Base-by-base conservation (phyloP, 2,888 invertebrate genomes). In the Punctoribates punctum region DNA sequence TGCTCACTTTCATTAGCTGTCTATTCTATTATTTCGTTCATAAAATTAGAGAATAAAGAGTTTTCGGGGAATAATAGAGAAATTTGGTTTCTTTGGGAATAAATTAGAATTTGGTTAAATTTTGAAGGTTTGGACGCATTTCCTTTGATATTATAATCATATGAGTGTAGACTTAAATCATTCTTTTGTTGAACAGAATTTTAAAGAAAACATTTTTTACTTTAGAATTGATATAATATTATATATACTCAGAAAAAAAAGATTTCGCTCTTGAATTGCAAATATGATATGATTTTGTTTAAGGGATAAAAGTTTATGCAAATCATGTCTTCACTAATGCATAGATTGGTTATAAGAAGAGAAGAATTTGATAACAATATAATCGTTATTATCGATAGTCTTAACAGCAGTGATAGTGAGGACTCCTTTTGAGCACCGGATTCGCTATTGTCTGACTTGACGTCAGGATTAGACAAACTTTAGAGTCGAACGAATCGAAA, bases 371-470 rank as follows among this genome's bases (percentile, higher is more conserved):
- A 34, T 34, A 48, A 48, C n/a, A 48, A 13, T 48, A 25, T 57
- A 8, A 57, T 25, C 57, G 25, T 6, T 57, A 57, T 34, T 57
- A 57, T 57, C 25, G 62, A 65, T 65, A 17, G n/a, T 23, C 62
- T 23, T 11, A 2, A 29, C 34, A n/a, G 29, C 2, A 5, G 6
- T 11, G 20, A 34, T n/a, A 8, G 1, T 17, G 17, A 13, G 27
- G 25, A 34, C 25, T 29, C 9, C 25, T 25, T 8, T 25, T 65
- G 11, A 34, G 25, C 62, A 70, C 42, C 46, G 23, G 70, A 70
- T 70, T 70, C 70, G 70, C 70, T 70, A 70, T 70, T 70, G 46
- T 65, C n/a, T 70, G 70, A 42, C 46, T 42, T 70, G 70, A 70
- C 70, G 70, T 70, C 70, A 70, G 70, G 70, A 42, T 42, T 70